Evolutionary conservation across 2,113 vertebrate genomes (phyloP), one percentile per base, ranked within the genome.

Genomic region (Oophaga pumilio): DNA sequence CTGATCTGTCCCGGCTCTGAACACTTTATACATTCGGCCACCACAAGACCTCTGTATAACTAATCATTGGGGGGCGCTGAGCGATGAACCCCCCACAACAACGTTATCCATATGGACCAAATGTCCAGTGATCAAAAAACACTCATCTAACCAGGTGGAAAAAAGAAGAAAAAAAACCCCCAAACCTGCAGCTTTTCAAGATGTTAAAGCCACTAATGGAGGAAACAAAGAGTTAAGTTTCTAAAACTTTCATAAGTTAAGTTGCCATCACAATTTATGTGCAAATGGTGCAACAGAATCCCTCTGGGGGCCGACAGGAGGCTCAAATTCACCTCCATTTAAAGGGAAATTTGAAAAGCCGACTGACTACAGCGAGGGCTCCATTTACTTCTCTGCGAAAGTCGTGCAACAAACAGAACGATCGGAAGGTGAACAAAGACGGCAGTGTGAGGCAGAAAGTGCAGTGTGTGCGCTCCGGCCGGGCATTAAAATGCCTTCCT

Each of bases 341-440:
- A 57, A 81, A 88, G 80, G 87, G 59, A 80, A 84, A 84, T 84
- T 84, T 88, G 80, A 88, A 88, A 83, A 88, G 86, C 86, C 86
- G 43, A 88, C 69, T 53, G 43, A 81, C 71, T 83, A 66, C 73
- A 76, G 87, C 60, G 68, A 56, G 71, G 59, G 69, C 87, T 88
- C 80, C 69, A 77, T 88, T 84, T 88, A 84, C 87, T 68, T 76
- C 52, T 77, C 56, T 49, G 80, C 79, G 66, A 84, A 88, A 88
- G 87, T 88, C 87, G 87, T 83, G 87, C 87, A 88, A 88, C 87
- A 88, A 88, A 88, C 82, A 88, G 87, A 88, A 66, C 71, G 87
- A 77, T 88, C 24, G 59, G 60, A 64, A 77, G 71, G 80, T 66
- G 87, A 88, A 88, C 87, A 88, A 88, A 88, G 87, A 60, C 80